Percentiles rank a stretch among this genome's conserved stretches.
Conservation (phyloP, 1,140 invertebrate species). For the Chironomus tepperi region DNA sequence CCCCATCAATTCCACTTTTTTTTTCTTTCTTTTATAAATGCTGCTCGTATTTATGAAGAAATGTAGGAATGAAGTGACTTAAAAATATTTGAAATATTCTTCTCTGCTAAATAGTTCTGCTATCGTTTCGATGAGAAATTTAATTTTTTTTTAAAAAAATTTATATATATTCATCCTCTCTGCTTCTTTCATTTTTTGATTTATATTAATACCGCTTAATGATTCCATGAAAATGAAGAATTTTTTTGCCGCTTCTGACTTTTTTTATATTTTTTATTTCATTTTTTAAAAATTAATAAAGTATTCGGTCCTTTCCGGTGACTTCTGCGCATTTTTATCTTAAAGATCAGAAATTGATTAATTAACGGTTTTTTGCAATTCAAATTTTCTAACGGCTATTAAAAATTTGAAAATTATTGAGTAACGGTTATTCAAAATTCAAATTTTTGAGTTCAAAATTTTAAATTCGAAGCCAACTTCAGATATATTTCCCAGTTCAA, state of each 20-base stretch:
- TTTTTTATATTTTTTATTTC: not conserved
- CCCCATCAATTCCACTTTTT: slow-evolving; percentile 1
- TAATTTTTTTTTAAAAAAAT: not conserved
- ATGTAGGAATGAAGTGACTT: not conserved
- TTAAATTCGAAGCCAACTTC: too few species aligned
- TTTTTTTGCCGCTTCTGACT: slow-evolving; percentile 9
- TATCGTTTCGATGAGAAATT: not conserved
- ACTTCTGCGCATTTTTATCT: too few species aligned
- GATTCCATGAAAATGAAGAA: slow-evolving; percentile 13
- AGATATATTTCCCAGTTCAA: too few species aligned
- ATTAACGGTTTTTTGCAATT: too few species aligned
- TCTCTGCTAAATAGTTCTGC: slow-evolving; percentile 1
- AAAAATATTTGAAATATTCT: slow-evolving; percentile 10
- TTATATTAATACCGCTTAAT: slow-evolving; percentile 14
- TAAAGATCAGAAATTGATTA: too few species aligned
- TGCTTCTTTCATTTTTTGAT: not conserved
- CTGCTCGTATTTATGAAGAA: not conserved
- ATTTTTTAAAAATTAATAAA: too few species aligned
- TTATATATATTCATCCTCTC: too few species aligned
- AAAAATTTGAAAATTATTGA: too few species aligned
- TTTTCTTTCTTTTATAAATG: not conserved
- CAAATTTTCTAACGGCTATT: too few species aligned
- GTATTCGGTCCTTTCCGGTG: too few species aligned
- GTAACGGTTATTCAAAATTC: too few species aligned
- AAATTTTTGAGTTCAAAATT: too few species aligned